These are phyloP conservation scores for Girardia tigrina DNA, from an alignment of 2,888 invertebrate species.

Conservation along the genomic window DNA sequence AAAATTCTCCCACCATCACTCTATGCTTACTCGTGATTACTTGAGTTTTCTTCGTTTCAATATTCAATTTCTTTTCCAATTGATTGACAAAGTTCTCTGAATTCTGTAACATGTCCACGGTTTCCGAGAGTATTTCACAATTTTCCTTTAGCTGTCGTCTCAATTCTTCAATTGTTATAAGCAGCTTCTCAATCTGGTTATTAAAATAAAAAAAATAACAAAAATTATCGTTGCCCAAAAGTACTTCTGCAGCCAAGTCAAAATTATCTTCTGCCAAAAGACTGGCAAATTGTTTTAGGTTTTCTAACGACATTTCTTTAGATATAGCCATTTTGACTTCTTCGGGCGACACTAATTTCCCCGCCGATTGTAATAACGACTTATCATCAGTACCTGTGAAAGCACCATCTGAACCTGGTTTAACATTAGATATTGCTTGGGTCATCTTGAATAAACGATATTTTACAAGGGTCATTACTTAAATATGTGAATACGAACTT, in stretches of 20 bases:
- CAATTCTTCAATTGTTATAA: no score
- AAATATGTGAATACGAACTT: no score
- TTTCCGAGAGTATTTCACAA: not conserved
- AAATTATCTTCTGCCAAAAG: not conserved
- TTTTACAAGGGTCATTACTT: no score
- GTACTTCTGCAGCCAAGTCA: not conserved
- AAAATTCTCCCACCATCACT: no score
- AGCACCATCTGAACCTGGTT: no score
- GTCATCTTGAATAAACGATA: no score
- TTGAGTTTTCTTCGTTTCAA: not conserved
- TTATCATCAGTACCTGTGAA: not conserved
- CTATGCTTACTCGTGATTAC: not conserved
- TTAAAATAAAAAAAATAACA: no score
- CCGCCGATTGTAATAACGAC: not conserved
- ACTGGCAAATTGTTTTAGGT: not conserved
- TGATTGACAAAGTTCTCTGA: not conserved
- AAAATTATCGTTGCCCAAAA: no score
- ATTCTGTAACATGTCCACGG: not conserved
- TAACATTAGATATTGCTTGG: no score
- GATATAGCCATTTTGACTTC: not conserved
- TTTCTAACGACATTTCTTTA: not conserved
- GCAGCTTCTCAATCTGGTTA: no score
- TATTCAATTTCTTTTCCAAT: not conserved
- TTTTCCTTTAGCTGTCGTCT: not conserved
- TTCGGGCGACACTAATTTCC: not conserved